A percentile compares a stretch with the other conserved stretches of the same genome.
Conservation (phyloP, 2,888 invertebrate species). For the Rotaria sp. region DNA sequence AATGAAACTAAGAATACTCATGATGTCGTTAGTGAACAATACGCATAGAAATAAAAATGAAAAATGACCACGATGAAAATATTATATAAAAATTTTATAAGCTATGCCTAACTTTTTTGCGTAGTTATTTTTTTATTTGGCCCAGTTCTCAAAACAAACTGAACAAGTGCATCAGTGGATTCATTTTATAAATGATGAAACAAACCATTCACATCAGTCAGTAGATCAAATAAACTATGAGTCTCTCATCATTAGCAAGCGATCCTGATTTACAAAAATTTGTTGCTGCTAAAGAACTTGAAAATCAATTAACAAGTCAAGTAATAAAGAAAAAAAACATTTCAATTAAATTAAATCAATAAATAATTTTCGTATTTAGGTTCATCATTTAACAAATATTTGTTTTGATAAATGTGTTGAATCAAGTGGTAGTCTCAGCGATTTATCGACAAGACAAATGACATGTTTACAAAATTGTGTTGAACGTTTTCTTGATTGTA, state of each 20-base stretch:
- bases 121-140: too few relatives aligned
- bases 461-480: conserved; percentile 27
- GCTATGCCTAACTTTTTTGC: too few relatives aligned
- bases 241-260: background rate
- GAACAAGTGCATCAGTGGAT: too few relatives aligned
- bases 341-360: background rate
- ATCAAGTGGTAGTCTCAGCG: background rate
- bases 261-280: conserved; percentile 16
- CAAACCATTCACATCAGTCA: too few relatives aligned
- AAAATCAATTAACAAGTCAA: conserved; percentile 24
- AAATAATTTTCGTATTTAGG: background rate
- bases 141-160: too few relatives aligned
- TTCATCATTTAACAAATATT: conserved; percentile 20
- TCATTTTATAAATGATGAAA: too few relatives aligned
- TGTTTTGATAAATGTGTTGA: conserved; percentile 17
- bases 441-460: background rate
- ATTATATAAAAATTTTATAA: too few relatives aligned
- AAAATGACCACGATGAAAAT: too few relatives aligned
- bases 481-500: conserved; percentile 23
- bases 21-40: too few relatives aligned
- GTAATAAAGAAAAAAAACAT: background rate
- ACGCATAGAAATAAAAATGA: too few relatives aligned
- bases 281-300: conserved; percentile 15
- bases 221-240: too few relatives aligned
- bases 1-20: too few relatives aligned